Percentiles rank a stretch among this genome's conserved stretches.
Evolutionary conservation across 1,140 invertebrate species (phyloP).

Genomic region (Arctopsyche grandis): DNA sequence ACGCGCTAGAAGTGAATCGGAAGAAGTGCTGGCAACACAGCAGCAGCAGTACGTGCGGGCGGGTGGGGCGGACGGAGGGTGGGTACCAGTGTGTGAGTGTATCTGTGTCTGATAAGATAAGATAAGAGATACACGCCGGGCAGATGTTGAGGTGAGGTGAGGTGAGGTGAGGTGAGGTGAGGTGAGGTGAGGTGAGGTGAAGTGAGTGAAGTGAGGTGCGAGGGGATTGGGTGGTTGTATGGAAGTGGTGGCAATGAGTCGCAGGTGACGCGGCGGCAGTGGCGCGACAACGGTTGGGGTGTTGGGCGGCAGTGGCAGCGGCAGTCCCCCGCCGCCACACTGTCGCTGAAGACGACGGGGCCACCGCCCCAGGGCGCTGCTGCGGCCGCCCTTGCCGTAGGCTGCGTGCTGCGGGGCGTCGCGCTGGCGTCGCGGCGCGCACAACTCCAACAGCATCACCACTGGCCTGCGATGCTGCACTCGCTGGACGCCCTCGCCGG

Average conservation of each 20-base stretch:
- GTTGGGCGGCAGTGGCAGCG: slow-evolving; percentile 22
- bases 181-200: not conserved
- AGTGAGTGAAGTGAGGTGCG: slow-evolving; percentile 15
- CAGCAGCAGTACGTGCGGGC: not conserved
- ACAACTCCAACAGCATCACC: slow-evolving; percentile 45
- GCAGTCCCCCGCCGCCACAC: slow-evolving; percentile 37
- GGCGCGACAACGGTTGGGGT: slow-evolving; percentile 16
- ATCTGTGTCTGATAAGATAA: too few species aligned
- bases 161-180: too few species aligned
- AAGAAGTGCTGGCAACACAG: too few species aligned
- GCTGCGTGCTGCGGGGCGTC: slow-evolving; percentile 46
- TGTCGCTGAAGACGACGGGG: slow-evolving; percentile 45
- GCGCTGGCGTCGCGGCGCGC: slow-evolving; percentile 43
- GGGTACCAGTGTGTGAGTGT: not conserved
- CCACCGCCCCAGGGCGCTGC: slow-evolving; percentile 45
- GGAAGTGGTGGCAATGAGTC: slow-evolving; percentile 34
- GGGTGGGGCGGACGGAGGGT: not conserved
- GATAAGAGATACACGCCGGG: too few species aligned
- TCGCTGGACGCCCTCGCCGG: slow-evolving; percentile 81
- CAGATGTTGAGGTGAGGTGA: too few species aligned
- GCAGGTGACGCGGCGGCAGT: slow-evolving; percentile 41
- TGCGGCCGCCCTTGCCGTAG: slow-evolving; percentile 48
- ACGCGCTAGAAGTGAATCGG: too few species aligned
- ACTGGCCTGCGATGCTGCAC: slow-evolving; percentile 75
- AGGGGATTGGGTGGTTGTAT: slow-evolving; percentile 6